Base-by-base conservation (phyloP, 2,888 invertebrate species). In the Polylopha cassiicola region DNA sequence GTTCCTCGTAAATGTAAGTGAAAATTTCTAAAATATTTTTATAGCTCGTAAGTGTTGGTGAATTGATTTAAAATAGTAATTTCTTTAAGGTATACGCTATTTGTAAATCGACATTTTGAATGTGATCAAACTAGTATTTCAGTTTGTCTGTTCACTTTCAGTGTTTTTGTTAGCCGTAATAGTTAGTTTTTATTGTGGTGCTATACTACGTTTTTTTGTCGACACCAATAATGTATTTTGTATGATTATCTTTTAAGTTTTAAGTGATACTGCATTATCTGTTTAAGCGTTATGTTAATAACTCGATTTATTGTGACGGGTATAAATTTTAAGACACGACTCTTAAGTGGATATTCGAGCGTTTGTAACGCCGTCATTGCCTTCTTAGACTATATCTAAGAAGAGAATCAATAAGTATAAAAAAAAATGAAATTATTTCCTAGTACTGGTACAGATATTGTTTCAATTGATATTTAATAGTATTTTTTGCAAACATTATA, bases 1-100 rank as follows among this genome's bases (percentile, higher is more conserved):
- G 85, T 85, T 85, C 85, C 85, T 85, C 78, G 77, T 82, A 77
- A 76, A 73, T 77, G 72, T 84, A 85, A 85, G 84, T 82, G 80
- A 82, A 81, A 84, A 80, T 84, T 82, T 81, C 79, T 82, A 76
- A 72, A 77, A 80, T 80, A 82, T 82, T 81, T 84, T 82, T 80
- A 67, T 76, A 84, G 81, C 64, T 65, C n/a, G 59, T 85, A 85
- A 85, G 84, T 80, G 79, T 79, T 78, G 74, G 75, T 78, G 68
- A 74, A 73, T 77, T 78, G 68, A 67, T 79, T 80, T 77, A 75
- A 74, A 64, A 67, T 64, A 63, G 60, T 72, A 64, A 73, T 64
- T 68, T 64, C 60, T 73, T 42, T 47, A 32, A 44, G 47, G 37
- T 46, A 34, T 13, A 34, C 28, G 26, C n/a, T n/a, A n/a, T n/a